A percentile compares a stretch with the other conserved stretches of the same genome.
phyloP scores from a whole-genome alignment of 2,797 vertebrate species.

The Oreonectes daqikongensis region DNA sequence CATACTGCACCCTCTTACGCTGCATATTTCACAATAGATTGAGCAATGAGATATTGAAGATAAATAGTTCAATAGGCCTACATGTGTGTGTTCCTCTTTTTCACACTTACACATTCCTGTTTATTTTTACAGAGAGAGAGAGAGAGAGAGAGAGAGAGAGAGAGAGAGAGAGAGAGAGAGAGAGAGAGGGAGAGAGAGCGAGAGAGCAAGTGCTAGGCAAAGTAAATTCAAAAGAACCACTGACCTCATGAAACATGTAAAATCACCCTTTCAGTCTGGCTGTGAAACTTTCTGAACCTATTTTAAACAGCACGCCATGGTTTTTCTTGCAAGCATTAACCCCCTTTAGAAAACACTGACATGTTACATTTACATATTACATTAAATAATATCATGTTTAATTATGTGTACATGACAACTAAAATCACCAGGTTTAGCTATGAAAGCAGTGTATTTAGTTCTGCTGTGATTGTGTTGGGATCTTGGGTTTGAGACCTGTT shows the following conservation, averaged over 20 bases:
- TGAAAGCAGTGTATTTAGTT: background rate
- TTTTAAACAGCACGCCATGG: background rate
- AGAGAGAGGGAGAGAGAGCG: background rate
- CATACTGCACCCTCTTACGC: background rate
- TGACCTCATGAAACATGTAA: background rate
- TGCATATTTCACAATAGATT: conserved; percentile 6
- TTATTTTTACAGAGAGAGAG: background rate
- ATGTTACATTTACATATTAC: too few species aligned
- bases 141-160: background rate
- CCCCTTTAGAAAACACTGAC: too few species aligned
- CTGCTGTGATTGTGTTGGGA: background rate
- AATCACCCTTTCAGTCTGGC: background rate
- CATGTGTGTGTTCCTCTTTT: background rate
- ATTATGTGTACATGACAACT: too few species aligned
- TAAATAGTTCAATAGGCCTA: background rate
- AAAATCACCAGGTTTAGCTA: background rate
- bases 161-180: background rate
- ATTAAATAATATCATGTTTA: too few species aligned
- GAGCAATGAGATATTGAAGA: conserved; percentile 1
- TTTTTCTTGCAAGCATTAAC: too few species aligned
- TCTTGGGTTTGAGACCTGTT: background rate
- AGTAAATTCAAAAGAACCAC: conserved; percentile 21
- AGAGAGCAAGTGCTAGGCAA: background rate
- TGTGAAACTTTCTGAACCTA: background rate
- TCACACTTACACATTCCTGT: background rate